A percentile compares a stretch with the other conserved stretches of the same genome.
phyloP scores from a whole-genome alignment of 2,113 vertebrate species.

The Platysternon megacephalum region DNA sequence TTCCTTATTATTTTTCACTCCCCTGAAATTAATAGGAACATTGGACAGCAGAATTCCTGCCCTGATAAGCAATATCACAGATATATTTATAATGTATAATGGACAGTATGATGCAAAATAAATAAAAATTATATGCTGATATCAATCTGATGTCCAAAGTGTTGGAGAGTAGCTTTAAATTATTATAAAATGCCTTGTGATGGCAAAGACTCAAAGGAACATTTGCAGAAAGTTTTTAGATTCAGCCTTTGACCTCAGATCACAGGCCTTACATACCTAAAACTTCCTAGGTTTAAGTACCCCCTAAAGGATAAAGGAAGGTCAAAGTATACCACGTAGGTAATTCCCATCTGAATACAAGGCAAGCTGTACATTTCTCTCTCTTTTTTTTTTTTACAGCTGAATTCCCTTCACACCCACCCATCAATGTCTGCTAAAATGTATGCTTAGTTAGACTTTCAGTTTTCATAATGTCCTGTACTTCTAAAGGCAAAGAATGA shows the following conservation, averaged over 20 bases:
- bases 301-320: not conserved
- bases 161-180: not conserved
- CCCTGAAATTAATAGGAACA: not conserved
- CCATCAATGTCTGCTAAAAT: not conserved
- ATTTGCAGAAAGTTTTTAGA: conserved; percentile 31
- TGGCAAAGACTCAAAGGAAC: conserved; percentile 22
- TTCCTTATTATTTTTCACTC: not conserved
- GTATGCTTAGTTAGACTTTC: conserved; percentile 26
- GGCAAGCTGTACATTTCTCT: not conserved
- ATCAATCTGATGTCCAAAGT: not conserved
- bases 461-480: not conserved
- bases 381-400: not conserved
- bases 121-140: not conserved
- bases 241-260: conserved; percentile 59
- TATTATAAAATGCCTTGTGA: not conserved
- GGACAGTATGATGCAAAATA: not conserved
- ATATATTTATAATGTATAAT: not conserved
- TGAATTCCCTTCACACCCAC: not conserved
- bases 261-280: not conserved
- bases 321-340: not conserved
- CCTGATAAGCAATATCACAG: not conserved
- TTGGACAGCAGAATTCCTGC: not conserved
- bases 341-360: not conserved
- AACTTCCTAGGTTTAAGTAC: conserved; percentile 17
- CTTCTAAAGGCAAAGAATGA: not conserved